A percentile compares a stretch with the other conserved stretches of the same genome.
phyloP scores from a whole-genome alignment of 2,113 vertebrate genomes.

The Puma concolor region DNA sequence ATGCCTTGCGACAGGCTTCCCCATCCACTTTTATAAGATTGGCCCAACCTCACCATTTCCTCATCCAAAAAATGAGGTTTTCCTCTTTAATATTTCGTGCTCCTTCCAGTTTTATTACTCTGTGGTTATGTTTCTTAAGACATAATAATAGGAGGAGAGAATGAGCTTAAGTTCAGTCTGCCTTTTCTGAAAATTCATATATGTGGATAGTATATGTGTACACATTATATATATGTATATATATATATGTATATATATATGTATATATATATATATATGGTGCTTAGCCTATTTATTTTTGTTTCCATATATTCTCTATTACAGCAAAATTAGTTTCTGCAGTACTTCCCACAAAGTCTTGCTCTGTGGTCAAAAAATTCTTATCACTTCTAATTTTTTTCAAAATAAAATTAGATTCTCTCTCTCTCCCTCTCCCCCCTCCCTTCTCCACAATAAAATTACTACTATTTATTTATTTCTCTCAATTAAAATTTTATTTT shows the following conservation, averaged over 20 bases:
- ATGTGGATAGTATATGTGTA: too few relatives aligned
- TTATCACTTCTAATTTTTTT: background rate
- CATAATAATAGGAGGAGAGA: background rate
- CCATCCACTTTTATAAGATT: background rate
- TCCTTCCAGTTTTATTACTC: background rate
- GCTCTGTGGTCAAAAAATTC: background rate
- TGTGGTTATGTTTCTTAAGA: background rate
- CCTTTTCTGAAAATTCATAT: background rate
- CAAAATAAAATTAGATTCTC: background rate
- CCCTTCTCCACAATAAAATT: background rate
- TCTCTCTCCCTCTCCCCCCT: background rate
- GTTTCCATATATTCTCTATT: background rate
- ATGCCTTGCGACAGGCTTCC: fast-evolving
- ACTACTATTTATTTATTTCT: background rate
- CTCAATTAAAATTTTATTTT: background rate
- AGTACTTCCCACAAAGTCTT: background rate
- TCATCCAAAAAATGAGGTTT: background rate
- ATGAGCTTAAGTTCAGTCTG: background rate
- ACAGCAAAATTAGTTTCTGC: background rate
- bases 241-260: too few relatives aligned
- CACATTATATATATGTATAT: background rate
- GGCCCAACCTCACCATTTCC: background rate
- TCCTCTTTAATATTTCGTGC: background rate
- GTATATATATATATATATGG: background rate
- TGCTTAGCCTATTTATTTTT: background rate